A percentile compares a stretch with the other conserved stretches of the same genome.
Evolutionary conservation across 1,140 invertebrate species (phyloP).

Genomic region (Drosophila miranda): DNA sequence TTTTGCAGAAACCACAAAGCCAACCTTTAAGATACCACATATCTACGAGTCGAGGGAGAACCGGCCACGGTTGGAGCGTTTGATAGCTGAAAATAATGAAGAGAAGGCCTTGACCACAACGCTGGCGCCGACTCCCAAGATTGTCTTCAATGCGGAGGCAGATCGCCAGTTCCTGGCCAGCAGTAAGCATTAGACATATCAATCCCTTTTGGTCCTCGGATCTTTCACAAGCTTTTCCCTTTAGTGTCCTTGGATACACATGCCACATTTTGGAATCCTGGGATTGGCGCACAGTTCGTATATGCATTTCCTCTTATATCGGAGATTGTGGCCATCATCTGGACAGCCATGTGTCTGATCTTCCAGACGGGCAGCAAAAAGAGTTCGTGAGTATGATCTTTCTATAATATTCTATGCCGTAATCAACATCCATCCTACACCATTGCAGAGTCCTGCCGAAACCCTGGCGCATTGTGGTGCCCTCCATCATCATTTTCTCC

Average conservation of each 20-base stretch:
- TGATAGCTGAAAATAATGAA: slow-evolving; percentile 41
- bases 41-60: slow-evolving; percentile 59
- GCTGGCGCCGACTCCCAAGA: slow-evolving; percentile 34
- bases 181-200: slow-evolving; percentile 36
- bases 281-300: slow-evolving; percentile 66
- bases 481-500: slow-evolving; percentile 72
- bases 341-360: slow-evolving; percentile 78
- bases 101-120: slow-evolving; percentile 21
- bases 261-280: slow-evolving; percentile 63
- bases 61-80: slow-evolving; percentile 39
- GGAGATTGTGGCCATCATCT: slow-evolving; percentile 74
- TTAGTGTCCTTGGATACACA: slow-evolving; percentile 61
- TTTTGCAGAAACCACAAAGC: slow-evolving; percentile 41
- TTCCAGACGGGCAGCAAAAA: slow-evolving; percentile 76
- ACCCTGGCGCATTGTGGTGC: slow-evolving; percentile 79
- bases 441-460: slow-evolving; percentile 69
- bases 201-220: background rate
- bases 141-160: slow-evolving; percentile 57
- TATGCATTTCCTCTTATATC: slow-evolving; percentile 74
- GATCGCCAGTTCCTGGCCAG: slow-evolving; percentile 65
- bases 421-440: background rate
- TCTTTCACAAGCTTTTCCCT: background rate
- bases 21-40: slow-evolving; percentile 56
- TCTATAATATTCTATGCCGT: background rate
- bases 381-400: slow-evolving; percentile 49